A percentile compares a stretch with the other conserved stretches of the same genome.
Conservation (phyloP, 2,888 invertebrate genomes). For the Idaea straminata region DNA sequence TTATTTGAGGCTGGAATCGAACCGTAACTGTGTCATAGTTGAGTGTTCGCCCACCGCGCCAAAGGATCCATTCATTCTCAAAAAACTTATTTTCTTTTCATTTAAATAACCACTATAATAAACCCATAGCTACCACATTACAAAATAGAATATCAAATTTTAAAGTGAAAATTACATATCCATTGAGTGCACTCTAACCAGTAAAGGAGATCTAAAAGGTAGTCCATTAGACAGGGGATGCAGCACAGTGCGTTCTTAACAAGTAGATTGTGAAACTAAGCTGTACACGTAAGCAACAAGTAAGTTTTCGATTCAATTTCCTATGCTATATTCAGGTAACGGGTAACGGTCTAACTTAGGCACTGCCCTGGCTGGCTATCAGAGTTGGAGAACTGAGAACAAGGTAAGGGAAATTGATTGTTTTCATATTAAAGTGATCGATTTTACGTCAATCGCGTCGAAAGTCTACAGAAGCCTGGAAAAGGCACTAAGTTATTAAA, state of each 20-base stretch:
- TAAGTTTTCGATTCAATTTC: conserved; percentile 55
- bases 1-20: no score
- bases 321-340: conserved; percentile 43
- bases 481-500: no score
- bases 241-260: conserved; percentile 4
- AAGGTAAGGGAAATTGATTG: background rate
- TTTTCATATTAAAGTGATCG: background rate
- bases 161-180: background rate
- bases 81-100: no score
- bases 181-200: background rate
- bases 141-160: conserved; percentile 14
- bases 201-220: background rate
- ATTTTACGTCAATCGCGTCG: background rate
- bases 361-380: conserved; percentile 15
- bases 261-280: conserved; percentile 12
- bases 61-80: no score
- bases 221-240: background rate
- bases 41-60: no score
- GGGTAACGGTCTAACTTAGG: conserved; percentile 47
- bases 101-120: no score
- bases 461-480: no score
- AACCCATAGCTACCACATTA: no score
- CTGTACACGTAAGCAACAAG: conserved; percentile 22
- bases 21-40: no score
- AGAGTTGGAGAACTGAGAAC: background rate